Conservation (phyloP, 2,113 vertebrate species). For the Myiagra hebetior region DNA sequence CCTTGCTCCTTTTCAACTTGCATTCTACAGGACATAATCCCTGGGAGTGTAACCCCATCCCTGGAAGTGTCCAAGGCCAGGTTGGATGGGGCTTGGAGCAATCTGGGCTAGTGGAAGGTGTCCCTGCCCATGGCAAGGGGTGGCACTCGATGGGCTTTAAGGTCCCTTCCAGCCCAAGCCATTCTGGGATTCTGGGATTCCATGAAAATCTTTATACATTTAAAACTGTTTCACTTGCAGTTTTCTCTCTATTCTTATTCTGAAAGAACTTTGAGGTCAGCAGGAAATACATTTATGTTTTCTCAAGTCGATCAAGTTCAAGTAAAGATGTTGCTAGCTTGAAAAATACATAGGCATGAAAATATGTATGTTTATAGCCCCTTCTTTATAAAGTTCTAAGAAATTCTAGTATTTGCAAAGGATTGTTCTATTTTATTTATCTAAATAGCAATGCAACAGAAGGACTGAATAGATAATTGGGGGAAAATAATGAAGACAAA, state of each 20-base stretch:
- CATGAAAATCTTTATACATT: background rate
- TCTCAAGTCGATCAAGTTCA: background rate
- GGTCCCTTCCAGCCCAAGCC: background rate
- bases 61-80: background rate
- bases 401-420: background rate
- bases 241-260: background rate
- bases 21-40: background rate
- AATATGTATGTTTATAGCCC: background rate
- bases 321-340: background rate
- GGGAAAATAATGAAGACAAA: background rate
- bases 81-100: rapidly evolving
- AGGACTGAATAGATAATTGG: background rate
- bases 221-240: background rate
- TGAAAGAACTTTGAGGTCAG: background rate
- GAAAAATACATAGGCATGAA: background rate
- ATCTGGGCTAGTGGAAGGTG: rapidly evolving
- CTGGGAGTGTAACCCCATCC: background rate
- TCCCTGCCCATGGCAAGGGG: background rate
- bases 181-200: background rate
- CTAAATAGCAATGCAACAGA: background rate
- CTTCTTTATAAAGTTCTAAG: background rate
- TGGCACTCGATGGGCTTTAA: background rate
- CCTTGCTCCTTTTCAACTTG: background rate
- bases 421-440: background rate
- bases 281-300: background rate